Evolutionary conservation across 2,113 vertebrate genomes (phyloP).

Genomic region (Sphaerodactylus townsendi): DNA sequence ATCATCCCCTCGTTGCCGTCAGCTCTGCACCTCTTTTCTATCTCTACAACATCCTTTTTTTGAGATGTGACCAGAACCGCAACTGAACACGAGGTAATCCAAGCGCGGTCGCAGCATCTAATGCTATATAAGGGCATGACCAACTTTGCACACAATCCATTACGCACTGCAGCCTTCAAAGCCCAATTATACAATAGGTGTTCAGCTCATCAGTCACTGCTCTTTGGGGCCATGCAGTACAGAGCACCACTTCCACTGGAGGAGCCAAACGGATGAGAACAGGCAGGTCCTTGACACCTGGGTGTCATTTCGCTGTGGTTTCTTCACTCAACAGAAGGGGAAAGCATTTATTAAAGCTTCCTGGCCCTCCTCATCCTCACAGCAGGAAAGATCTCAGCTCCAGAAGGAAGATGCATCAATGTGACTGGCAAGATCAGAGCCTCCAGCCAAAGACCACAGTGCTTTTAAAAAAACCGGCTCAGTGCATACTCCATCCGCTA

Average conservation of each 20-base stretch:
- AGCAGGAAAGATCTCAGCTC: background rate
- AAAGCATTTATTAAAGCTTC: background rate
- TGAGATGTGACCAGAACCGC: no score
- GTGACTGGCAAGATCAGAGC: background rate
- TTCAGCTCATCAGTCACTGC: background rate
- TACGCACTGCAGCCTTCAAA: no score
- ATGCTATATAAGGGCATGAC: no score
- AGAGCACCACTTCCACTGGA: background rate
- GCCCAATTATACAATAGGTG: no score
- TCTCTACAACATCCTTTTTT: no score
- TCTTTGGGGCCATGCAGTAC: background rate
- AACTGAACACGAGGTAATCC: no score
- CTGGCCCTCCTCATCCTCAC: background rate
- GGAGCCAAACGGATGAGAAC: background rate
- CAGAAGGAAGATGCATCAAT: background rate
- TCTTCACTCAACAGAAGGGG: background rate
- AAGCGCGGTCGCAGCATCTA: no score
- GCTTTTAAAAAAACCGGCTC: background rate
- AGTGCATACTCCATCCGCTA: background rate
- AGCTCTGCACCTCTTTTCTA: no score
- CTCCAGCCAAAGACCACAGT: background rate
- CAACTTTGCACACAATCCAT: no score
- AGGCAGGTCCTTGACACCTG: background rate
- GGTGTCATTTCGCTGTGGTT: background rate
- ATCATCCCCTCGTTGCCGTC: no score